Conservation (phyloP, 2,888 invertebrate genomes). For the Tanytarsus gracilentus region DNA sequence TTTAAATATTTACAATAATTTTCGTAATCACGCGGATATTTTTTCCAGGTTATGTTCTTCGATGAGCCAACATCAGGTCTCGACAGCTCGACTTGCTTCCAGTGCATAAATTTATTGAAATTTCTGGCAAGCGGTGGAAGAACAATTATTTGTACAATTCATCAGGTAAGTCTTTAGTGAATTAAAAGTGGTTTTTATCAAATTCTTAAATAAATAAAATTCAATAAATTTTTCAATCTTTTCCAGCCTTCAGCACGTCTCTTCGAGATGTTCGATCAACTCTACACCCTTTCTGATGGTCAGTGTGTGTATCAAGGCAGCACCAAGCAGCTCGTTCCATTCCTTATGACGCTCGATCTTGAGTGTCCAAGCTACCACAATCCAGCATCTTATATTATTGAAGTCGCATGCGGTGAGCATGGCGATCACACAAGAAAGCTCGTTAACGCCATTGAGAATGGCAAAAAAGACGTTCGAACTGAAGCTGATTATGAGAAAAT, state of each 20-base stretch:
- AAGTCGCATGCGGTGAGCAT: conserved; percentile 94
- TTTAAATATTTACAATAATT: background rate
- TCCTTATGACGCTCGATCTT: conserved; percentile 67
- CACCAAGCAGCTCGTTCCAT: conserved; percentile 73
- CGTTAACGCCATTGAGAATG: conserved; percentile 77
- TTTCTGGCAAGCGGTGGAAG: conserved; percentile 81
- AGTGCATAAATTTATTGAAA: conserved; percentile 83
- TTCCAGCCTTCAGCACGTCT: conserved; percentile 87
- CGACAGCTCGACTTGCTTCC: conserved; percentile 92
- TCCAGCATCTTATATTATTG: conserved; percentile 93
- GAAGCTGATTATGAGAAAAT: conserved; percentile 59
- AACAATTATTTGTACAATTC: conserved; percentile 80
- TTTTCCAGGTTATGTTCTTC: conserved; percentile 30
- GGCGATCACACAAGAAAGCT: conserved; percentile 80
- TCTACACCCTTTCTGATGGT: conserved; percentile 89
- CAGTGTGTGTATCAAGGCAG: conserved; percentile 92
- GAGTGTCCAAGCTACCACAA: conserved; percentile 95
- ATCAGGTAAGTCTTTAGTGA: background rate
- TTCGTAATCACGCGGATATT: background rate
- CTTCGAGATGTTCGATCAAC: conserved; percentile 93
- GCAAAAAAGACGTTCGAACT: conserved; percentile 68
- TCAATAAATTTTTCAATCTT: background rate
- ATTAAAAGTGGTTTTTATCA: background rate
- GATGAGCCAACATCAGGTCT: conserved; percentile 95
- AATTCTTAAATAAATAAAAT: background rate